These are phyloP conservation scores for Coecobrya sp. DNA, from an alignment of 2,888 invertebrate species.

Conservation along the genomic window DNA sequence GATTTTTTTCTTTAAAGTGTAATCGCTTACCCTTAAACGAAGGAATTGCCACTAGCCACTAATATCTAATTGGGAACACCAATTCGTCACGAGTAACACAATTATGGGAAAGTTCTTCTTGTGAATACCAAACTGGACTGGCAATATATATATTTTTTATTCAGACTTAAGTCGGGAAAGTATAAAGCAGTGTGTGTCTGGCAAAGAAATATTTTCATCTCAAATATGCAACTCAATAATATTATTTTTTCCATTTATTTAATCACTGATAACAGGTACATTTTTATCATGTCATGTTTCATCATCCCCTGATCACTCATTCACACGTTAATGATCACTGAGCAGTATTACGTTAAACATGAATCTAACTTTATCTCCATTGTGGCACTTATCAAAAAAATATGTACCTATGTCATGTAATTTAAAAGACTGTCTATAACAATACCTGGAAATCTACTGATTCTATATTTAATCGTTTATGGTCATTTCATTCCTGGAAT, in stretches of 20 bases:
- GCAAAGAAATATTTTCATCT: constrained; percentile 17
- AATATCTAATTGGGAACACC: neutral
- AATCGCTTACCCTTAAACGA: neutral
- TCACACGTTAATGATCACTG: neutral
- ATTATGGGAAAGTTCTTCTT: neutral
- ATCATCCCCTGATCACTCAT: neutral
- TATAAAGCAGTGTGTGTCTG: neutral
- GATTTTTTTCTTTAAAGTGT: too few relatives aligned
- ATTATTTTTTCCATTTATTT: constrained; percentile 3
- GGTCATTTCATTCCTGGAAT: neutral
- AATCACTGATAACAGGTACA: neutral
- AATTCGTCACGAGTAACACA: neutral
- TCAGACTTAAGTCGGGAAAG: too few relatives aligned
- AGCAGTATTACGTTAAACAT: neutral
- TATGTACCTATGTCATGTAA: neutral
- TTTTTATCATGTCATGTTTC: neutral
- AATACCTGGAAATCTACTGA: constrained; percentile 8
- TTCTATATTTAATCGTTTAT: neutral
- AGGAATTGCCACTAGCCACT: neutral
- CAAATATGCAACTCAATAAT: neutral
- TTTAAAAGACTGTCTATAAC: constrained; percentile 6
- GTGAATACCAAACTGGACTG: neutral
- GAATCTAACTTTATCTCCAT: constrained; percentile 18
- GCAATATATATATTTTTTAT: neutral
- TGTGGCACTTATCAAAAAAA: constrained; percentile 4